These are phyloP conservation scores for Calameuta pallipes DNA, from an alignment of 2,888 invertebrate species.

Conservation along the genomic window DNA sequence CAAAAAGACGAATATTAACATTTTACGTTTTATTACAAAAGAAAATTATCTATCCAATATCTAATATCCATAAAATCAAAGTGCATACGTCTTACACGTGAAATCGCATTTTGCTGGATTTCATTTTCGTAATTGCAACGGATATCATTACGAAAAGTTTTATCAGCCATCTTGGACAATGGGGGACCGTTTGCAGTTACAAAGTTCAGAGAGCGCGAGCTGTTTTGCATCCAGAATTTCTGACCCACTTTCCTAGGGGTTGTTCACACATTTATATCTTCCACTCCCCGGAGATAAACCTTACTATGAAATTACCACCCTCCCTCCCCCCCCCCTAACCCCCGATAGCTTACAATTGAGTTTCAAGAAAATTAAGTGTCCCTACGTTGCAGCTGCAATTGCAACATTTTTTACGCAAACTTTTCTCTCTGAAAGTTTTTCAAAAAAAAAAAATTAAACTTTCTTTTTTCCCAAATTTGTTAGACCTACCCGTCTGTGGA, in stretches of 20 bases:
- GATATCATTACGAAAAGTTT: not conserved
- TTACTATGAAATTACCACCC: not conserved
- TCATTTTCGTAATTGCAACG: not conserved
- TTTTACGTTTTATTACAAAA: not conserved
- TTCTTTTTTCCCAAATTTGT: not conserved
- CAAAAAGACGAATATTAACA: not conserved
- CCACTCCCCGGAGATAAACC: not conserved
- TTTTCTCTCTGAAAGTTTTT: not conserved
- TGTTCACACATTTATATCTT: not conserved
- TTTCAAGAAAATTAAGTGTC: not conserved
- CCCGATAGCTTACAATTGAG: not conserved
- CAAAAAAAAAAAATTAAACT: not conserved
- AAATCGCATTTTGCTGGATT: not conserved
- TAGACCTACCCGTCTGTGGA: not conserved
- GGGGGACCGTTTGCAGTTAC: not conserved
- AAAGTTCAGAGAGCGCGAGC: not conserved
- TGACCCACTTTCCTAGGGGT: not conserved
- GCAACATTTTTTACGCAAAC: not conserved
- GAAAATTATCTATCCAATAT: not conserved
- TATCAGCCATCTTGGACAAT: not conserved
- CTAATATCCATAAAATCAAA: not conserved
- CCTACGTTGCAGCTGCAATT: not conserved
- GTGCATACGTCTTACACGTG: not conserved
- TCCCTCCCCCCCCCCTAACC: not conserved
- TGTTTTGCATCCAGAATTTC: not conserved